These are phyloP conservation scores for Perca schrenkii DNA, from an alignment of 2,113 vertebrate genomes.

Conservation along the genomic window DNA sequence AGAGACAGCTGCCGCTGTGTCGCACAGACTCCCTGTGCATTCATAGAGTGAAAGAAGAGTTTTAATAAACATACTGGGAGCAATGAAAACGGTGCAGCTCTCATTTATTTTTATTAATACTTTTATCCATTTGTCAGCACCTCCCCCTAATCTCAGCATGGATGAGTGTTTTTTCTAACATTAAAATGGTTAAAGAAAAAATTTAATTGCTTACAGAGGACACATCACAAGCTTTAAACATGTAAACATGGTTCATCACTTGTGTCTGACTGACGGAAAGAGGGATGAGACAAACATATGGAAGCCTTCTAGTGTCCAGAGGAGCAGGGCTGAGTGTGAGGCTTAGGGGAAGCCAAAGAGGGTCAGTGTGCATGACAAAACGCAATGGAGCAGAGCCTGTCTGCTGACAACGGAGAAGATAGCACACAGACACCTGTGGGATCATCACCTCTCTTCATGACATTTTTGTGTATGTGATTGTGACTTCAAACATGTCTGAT, in stretches of 20 bases:
- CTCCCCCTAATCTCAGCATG: conserved; percentile 14
- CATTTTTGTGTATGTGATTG: conserved; percentile 5
- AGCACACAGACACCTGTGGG: conserved; percentile 50
- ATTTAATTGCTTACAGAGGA: neutral
- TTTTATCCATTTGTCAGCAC: conserved; percentile 52
- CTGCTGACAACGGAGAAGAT: conserved; percentile 40
- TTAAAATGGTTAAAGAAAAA: neutral
- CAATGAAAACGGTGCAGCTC: conserved; percentile 24
- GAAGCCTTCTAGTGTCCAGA: conserved; percentile 31
- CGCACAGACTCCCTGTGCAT: conserved; percentile 47
- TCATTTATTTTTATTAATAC: conserved; percentile 17
- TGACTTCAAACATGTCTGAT: conserved; percentile 16
- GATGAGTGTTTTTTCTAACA: conserved; percentile 3
- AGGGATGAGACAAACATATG: neutral
- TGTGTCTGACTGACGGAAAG: neutral
- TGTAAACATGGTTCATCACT: neutral
- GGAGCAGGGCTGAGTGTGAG: conserved; percentile 28
- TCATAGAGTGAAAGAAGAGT: conserved; percentile 44
- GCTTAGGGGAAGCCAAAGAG: conserved; percentile 49
- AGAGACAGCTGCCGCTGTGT: conserved; percentile 55
- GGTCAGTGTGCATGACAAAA: conserved; percentile 56
- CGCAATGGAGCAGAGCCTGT: conserved; percentile 49
- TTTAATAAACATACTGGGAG: conserved; percentile 70
- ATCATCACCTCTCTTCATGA: conserved; percentile 14
- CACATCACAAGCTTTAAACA: neutral